Percentiles rank a stretch among this genome's conserved stretches.
These are phyloP conservation scores for Champsocephalus esox DNA, from an alignment of 2,797 vertebrate species.

Conservation along the genomic window DNA sequence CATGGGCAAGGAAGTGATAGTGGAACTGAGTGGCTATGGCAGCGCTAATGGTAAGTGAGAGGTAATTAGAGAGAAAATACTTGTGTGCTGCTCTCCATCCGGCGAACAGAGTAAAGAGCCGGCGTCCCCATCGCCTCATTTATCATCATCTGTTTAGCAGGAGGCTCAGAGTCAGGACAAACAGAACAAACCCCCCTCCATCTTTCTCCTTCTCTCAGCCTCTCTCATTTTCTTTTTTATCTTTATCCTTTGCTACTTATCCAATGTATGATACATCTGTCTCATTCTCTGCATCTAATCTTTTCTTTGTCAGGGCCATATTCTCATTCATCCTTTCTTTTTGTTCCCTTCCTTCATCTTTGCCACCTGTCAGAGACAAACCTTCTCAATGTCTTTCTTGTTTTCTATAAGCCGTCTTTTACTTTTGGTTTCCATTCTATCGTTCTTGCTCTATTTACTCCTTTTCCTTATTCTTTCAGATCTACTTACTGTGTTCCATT, in stretches of 20 bases:
- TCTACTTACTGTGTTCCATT: conserved; percentile 21
- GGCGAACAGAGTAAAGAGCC: conserved; percentile 68
- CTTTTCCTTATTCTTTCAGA: conserved; percentile 44
- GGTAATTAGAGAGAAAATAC: conserved; percentile 86
- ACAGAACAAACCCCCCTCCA: conserved; percentile 73
- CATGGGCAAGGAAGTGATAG: conserved; percentile 70
- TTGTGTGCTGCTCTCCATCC: conserved; percentile 75
- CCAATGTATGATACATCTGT: conserved; percentile 31
- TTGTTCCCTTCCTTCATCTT: conserved; percentile 35
- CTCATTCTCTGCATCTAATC: conserved; percentile 39
- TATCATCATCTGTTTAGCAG: conserved; percentile 87
- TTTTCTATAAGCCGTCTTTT: conserved; percentile 17
- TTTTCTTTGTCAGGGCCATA: conserved; percentile 30
- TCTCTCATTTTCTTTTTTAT: conserved; percentile 49
- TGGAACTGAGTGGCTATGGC: conserved; percentile 77
- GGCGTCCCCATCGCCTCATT: conserved; percentile 78
- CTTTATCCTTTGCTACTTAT: conserved; percentile 49
- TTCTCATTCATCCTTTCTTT: conserved; percentile 38
- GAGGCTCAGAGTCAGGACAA: conserved; percentile 79
- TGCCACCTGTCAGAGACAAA: conserved; percentile 35
- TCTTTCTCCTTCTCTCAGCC: conserved; percentile 57
- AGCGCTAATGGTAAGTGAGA: conserved; percentile 84
- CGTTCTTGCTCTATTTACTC: conserved; percentile 34
- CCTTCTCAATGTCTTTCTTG: conserved; percentile 13
- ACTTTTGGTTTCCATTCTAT: conserved; percentile 22